These are phyloP conservation scores for Semaprochilodus insignis DNA, from an alignment of 2,797 vertebrate genomes.

Conservation along the genomic window DNA sequence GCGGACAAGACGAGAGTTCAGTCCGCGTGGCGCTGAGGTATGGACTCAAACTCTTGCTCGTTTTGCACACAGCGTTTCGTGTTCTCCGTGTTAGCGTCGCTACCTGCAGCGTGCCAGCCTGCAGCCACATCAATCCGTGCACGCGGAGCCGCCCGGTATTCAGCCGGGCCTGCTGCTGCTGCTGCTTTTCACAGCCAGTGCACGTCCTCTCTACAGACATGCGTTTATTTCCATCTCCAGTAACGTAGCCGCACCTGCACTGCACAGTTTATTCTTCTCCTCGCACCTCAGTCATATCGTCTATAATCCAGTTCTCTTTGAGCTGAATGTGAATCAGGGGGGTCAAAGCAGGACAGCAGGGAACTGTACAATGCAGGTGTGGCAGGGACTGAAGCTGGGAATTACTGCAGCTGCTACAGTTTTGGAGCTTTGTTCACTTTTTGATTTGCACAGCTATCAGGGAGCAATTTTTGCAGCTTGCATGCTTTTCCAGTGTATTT, in stretches of 20 bases:
- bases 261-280: neutral
- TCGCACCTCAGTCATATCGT: neutral
- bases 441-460: neutral
- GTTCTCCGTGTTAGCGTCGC: neutral
- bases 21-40: constrained; percentile 94
- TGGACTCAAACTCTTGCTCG: constrained; percentile 54
- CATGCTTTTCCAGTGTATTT: neutral
- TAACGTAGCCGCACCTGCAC: neutral
- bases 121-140: neutral
- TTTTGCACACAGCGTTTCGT: no score
- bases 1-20: constrained; percentile 88
- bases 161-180: constrained; percentile 5
- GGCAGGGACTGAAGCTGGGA: neutral
- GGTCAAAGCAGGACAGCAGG: neutral
- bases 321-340: neutral
- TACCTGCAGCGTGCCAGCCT: neutral
- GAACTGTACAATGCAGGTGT: neutral
- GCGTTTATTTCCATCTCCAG: neutral
- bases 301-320: no score
- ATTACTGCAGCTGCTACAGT: neutral
- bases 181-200: neutral
- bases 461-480: neutral
- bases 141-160: constrained; percentile 40
- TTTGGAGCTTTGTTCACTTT: neutral
- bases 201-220: neutral